Conservation (phyloP, 2,113 vertebrate species). For the Platichthys stellatus region DNA sequence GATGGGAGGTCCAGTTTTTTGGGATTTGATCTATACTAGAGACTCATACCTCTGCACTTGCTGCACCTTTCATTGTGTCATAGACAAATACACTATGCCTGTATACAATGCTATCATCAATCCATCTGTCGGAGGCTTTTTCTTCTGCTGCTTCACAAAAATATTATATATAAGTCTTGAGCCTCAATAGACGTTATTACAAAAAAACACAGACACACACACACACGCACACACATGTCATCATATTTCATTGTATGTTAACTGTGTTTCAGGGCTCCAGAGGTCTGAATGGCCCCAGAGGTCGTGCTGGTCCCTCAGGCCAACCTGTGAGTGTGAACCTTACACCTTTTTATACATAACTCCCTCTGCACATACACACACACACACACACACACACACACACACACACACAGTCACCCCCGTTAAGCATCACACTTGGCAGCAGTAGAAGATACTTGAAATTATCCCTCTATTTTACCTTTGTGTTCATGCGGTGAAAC, state of each 20-base stretch:
- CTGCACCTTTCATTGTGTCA: too few relatives aligned
- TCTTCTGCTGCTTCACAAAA: too few relatives aligned
- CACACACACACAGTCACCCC: slow-evolving; percentile 8
- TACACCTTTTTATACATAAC: not conserved
- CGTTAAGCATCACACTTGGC: not conserved
- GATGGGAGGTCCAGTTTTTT: too few relatives aligned
- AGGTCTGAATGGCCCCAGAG: slow-evolving; percentile 86
- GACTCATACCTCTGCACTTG: too few relatives aligned
- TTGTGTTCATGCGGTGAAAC: slow-evolving; percentile 1
- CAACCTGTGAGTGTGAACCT: slow-evolving; percentile 78
- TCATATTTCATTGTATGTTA: not conserved
- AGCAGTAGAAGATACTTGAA: not conserved
- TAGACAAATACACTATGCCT: too few relatives aligned
- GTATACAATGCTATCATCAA: too few relatives aligned
- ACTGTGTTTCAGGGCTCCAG: slow-evolving; percentile 79
- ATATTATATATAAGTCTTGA: not conserved
- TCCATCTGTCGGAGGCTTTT: too few relatives aligned
- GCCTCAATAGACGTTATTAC: not conserved
- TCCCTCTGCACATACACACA: not conserved
- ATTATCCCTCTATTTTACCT: not conserved
- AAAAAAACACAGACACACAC: not conserved
- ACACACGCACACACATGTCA: not conserved
- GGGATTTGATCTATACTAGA: too few relatives aligned
- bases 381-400: slow-evolving; percentile 4
- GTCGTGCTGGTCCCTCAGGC: slow-evolving; percentile 83